Conservation (phyloP, 2,113 vertebrate genomes). For the Apistogramma diplotaenia region DNA sequence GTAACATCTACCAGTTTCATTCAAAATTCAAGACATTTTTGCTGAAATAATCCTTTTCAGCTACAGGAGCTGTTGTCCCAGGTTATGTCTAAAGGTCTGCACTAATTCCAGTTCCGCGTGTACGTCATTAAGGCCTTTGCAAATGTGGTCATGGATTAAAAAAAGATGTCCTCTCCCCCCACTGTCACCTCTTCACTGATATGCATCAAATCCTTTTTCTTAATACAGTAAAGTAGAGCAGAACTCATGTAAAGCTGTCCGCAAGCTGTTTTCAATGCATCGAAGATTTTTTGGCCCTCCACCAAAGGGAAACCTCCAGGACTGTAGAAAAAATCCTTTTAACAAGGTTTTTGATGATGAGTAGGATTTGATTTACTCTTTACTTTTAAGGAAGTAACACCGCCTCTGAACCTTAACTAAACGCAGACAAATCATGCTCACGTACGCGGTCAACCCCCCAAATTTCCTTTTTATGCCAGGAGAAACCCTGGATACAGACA, state of each 20-base stretch:
- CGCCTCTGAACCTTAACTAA: too few species aligned
- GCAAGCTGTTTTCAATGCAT: neutral
- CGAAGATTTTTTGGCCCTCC: too few species aligned
- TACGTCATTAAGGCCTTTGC: neutral
- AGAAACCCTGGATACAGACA: too few species aligned
- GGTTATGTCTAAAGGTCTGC: neutral
- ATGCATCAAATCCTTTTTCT: neutral
- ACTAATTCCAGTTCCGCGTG: accelerated
- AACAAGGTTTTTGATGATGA: too few species aligned
- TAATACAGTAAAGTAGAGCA: neutral
- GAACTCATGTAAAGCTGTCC: neutral
- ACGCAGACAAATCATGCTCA: too few species aligned
- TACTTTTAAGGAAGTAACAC: too few species aligned
- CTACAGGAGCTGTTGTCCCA: neutral
- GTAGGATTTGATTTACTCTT: too few species aligned
- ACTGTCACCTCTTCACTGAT: neutral
- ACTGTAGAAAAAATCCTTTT: neutral
- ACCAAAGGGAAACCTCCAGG: neutral
- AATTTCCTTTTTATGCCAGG: too few species aligned
- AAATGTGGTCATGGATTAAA: neutral
- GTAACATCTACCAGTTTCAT: neutral
- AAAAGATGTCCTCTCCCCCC: neutral
- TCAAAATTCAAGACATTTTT: neutral
- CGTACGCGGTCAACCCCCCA: too few species aligned
- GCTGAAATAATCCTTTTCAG: neutral